phyloP scores from a whole-genome alignment of 2,888 invertebrate genomes.

The Lochmaea crataegi region DNA sequence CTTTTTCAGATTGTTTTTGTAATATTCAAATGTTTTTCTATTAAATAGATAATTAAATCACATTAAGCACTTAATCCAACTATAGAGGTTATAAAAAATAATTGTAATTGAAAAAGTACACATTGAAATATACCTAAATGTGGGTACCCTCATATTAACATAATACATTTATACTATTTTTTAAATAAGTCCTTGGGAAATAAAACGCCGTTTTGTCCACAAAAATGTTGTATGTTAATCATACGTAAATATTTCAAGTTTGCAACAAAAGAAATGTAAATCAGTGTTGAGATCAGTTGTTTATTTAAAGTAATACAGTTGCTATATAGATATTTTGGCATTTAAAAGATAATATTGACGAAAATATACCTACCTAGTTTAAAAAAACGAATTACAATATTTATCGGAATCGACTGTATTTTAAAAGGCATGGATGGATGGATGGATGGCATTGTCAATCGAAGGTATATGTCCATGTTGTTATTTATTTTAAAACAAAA shows the following conservation, averaged over 20 bases:
- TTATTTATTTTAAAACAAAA: background rate
- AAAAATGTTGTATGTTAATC: background rate
- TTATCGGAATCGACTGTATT: background rate
- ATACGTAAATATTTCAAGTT: background rate
- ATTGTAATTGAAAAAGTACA: background rate
- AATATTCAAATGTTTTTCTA: background rate
- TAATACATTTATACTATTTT: background rate
- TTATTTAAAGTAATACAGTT: background rate
- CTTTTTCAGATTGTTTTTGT: background rate
- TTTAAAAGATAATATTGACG: background rate
- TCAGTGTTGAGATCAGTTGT: background rate
- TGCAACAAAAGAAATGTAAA: background rate
- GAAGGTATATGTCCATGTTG: constrained; percentile 8
- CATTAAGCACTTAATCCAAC: background rate
- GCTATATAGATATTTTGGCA: background rate
- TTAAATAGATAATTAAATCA: background rate
- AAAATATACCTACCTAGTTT: background rate
- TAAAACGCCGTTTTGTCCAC: background rate
- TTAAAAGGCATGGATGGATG: background rate
- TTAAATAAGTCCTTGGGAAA: background rate
- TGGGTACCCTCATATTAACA: background rate
- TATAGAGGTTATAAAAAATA: background rate
- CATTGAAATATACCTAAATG: background rate
- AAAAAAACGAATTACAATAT: background rate
- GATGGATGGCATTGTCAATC: background rate